Evolutionary conservation across 1,140 invertebrate species (phyloP).

Genomic region (Episyrphus balteatus): DNA sequence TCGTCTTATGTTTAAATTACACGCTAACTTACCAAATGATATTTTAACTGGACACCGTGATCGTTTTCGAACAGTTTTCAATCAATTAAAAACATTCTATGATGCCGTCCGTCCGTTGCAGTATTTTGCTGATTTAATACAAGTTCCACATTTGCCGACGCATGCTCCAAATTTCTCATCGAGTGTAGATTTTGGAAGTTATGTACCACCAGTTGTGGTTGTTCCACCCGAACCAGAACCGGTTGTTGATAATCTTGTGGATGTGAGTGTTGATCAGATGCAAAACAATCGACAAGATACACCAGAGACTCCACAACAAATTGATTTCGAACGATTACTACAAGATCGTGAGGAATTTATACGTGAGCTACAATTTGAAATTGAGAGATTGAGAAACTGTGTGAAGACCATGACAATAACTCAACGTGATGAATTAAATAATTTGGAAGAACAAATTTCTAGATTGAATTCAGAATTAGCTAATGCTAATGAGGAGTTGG

Average conservation of each 20-base stretch:
- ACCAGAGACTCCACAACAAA: slow-evolving; percentile 12
- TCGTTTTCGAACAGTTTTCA: slow-evolving; percentile 82
- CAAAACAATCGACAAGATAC: slow-evolving; percentile 23
- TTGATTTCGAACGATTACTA: slow-evolving; percentile 6
- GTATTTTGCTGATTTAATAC: slow-evolving; percentile 94
- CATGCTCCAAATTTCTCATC: slow-evolving; percentile 92
- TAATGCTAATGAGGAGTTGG: slow-evolving; percentile 17
- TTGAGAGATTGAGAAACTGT: slow-evolving; percentile 41
- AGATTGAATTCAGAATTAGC: slow-evolving; percentile 17
- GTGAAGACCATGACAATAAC: slow-evolving; percentile 14
- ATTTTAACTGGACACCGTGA: slow-evolving; percentile 83
- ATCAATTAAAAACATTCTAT: slow-evolving; percentile 85
- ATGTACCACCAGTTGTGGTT: slow-evolving; percentile 87
- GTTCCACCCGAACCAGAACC: slow-evolving; percentile 56
- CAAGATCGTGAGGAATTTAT: slow-evolving; percentile 66
- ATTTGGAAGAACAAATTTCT: slow-evolving; percentile 20
- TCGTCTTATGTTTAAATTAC: slow-evolving; percentile 90
- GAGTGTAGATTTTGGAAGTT: slow-evolving; percentile 82
- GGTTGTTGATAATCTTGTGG: slow-evolving; percentile 46
- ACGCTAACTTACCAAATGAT: slow-evolving; percentile 81
- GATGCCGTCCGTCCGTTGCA: slow-evolving; percentile 85
- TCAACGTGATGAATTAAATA: slow-evolving; percentile 15
- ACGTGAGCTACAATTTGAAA: slow-evolving; percentile 67
- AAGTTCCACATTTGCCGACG: slow-evolving; percentile 84
- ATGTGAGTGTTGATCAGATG: slow-evolving; percentile 57